Evolutionary conservation across 2,888 invertebrate genomes (phyloP).

Genomic region (Sthenelais limicola): DNA sequence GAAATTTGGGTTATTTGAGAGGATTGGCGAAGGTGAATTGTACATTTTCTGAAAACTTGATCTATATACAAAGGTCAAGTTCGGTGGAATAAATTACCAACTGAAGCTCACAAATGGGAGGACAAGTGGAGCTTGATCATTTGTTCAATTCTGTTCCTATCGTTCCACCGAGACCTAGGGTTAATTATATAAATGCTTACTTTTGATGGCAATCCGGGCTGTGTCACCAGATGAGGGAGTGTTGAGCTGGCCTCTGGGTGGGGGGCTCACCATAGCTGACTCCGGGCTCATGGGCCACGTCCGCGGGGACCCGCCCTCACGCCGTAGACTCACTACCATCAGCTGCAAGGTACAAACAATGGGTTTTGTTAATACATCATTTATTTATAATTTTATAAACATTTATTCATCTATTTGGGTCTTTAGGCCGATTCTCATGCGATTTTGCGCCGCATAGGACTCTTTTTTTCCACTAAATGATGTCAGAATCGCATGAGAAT

Average conservation of each 20-base stretch:
- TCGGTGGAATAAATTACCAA: too few species aligned
- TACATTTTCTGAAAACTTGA: too few species aligned
- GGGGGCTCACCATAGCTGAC: conserved; percentile 70
- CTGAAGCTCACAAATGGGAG: too few species aligned
- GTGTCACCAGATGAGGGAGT: background rate
- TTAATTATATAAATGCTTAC: conserved; percentile 16
- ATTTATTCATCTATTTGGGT: background rate
- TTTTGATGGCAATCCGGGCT: conserved; percentile 33
- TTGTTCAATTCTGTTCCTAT: too few species aligned
- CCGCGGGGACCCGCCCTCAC: conserved; percentile 65
- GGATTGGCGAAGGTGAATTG: too few species aligned
- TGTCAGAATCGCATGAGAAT: too few species aligned
- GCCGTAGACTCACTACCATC: conserved; percentile 68
- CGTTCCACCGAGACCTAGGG: too few species aligned
- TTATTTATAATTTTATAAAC: background rate
- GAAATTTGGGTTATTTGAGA: too few species aligned
- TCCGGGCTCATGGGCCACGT: conserved; percentile 71
- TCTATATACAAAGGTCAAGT: too few species aligned
- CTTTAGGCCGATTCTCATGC: background rate
- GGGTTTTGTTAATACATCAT: background rate
- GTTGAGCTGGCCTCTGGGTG: background rate
- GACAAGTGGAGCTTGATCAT: too few species aligned
- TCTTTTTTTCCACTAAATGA: too few species aligned
- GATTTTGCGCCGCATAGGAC: too few species aligned
- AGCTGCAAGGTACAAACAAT: conserved; percentile 58